These are phyloP conservation scores for Montipora foliosa DNA, from an alignment of 64 coral and sea anemone genomes.

Conservation along the genomic window DNA sequence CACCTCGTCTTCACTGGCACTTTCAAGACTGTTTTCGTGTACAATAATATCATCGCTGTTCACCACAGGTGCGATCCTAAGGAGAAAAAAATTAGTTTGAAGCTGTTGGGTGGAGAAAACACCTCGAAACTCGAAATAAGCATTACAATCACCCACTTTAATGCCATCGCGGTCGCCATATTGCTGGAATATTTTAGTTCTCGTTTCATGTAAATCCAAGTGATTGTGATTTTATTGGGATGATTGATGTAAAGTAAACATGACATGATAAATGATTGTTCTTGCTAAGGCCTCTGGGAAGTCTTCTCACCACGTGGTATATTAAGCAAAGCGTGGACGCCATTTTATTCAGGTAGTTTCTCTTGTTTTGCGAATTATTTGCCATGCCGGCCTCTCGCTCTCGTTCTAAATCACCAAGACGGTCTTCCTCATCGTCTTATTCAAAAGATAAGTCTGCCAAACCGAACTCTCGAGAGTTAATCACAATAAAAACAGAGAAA, in stretches of 20 bases:
- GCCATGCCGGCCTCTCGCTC: constrained; percentile 40
- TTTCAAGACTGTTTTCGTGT: neutral
- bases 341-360: neutral
- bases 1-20: constrained; percentile 22
- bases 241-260: neutral
- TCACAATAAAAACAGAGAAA: constrained; percentile 34
- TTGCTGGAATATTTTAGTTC: neutral
- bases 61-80: constrained; percentile 35
- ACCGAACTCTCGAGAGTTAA: constrained; percentile 49
- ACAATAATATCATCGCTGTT: neutral
- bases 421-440: constrained; percentile 6
- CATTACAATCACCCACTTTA: constrained; percentile 4
- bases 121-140: neutral
- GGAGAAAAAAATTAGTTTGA: neutral
- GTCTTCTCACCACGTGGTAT: constrained; percentile 1
- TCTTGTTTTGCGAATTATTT: neutral
- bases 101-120: neutral
- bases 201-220: neutral
- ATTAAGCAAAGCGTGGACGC: neutral
- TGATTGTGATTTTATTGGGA: neutral
- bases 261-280: neutral
- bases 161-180: constrained; percentile 18
- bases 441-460: constrained; percentile 25
- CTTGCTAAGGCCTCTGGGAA: constrained; percentile 16
- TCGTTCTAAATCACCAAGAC: constrained; percentile 31